Base-by-base conservation (phyloP, 2,113 vertebrate genomes). In the Strix uralensis region DNA sequence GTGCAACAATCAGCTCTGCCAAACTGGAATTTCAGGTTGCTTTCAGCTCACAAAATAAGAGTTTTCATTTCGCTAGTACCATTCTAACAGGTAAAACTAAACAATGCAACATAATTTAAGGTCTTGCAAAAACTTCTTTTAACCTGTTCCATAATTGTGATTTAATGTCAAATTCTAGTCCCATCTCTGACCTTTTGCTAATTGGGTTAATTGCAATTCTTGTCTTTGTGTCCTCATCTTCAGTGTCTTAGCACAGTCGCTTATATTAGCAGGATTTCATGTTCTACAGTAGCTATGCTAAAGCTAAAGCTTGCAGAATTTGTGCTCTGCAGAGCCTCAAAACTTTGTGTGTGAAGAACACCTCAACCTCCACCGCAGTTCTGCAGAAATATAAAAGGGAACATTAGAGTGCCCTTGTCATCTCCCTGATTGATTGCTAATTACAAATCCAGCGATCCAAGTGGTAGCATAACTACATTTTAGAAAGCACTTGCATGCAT, bases 21-120 rank as follows among this genome's bases (percentile, higher is more conserved):
- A 95, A 96, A 96, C 94, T 94, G 93, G 94, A 96, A 95, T 96
- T 96, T 92, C 96, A 90, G 70, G 92, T 95, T 96, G 52, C 79
- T 91, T 96, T 82, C 83, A 26, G 77, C 67, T 94, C 73, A 67
- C 81, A 92, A 78, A 92, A 63, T 61, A 70, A 40, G 59, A 67
- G 61, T 85, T 96, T 92, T 90, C 16, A 25, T 79, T 95, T 92
- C 0, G 0, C 40, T 72, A 32, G 30, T 44, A 47, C 40, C 44
- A 17, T 81, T 86, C 72, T 47, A 54, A 80, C 54, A 91, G 59
- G 47, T 74, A 84, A 91, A 91, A 57, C 36, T 87, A 81, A 95
- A 80, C 36, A 93, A 86, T 44, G 23, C n/a, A 55, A 47, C 7
- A 14, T 63, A 86, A 81, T 58, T 72, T 55, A 72, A 79, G 46